These are phyloP conservation scores for Micromys minutus DNA, from an alignment of 2,113 vertebrate genomes.

Conservation along the genomic window DNA sequence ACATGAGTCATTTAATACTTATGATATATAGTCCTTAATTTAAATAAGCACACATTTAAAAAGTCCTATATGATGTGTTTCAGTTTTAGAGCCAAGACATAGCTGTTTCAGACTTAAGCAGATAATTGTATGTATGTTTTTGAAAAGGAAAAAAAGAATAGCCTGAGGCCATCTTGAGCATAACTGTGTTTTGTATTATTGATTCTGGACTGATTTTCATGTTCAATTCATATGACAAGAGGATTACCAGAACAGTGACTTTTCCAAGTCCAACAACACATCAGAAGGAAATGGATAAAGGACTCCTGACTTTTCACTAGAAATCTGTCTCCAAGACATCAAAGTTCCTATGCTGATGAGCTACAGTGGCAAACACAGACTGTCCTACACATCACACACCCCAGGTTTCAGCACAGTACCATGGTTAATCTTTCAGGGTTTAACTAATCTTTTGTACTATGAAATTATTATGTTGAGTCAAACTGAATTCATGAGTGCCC, in stretches of 20 bases:
- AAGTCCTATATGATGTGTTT: not conserved
- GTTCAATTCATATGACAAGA: not conserved
- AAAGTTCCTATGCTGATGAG: not conserved
- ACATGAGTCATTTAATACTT: not conserved
- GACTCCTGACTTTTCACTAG: not conserved
- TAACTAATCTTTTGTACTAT: not conserved
- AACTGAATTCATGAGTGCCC: slow-evolving; percentile 16
- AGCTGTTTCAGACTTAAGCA: not conserved
- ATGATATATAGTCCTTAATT: not conserved
- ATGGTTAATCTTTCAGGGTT: slow-evolving; percentile 45
- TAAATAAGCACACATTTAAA: not conserved
- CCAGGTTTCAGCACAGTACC: not conserved
- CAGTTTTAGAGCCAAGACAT: not conserved
- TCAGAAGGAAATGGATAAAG: not conserved
- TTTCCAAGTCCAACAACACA: not conserved
- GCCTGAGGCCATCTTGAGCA: not conserved
- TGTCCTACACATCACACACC: too few species aligned
- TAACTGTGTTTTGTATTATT: not conserved
- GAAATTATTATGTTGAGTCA: slow-evolving; percentile 36
- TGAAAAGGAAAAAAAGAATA: not conserved
- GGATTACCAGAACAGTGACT: not conserved
- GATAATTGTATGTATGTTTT: not conserved
- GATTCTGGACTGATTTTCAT: not conserved
- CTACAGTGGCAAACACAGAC: not conserved
- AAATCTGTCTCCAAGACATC: not conserved